phyloP scores from a whole-genome alignment of 1,140 invertebrate genomes.

The Meloidogyne chitwoodi region DNA sequence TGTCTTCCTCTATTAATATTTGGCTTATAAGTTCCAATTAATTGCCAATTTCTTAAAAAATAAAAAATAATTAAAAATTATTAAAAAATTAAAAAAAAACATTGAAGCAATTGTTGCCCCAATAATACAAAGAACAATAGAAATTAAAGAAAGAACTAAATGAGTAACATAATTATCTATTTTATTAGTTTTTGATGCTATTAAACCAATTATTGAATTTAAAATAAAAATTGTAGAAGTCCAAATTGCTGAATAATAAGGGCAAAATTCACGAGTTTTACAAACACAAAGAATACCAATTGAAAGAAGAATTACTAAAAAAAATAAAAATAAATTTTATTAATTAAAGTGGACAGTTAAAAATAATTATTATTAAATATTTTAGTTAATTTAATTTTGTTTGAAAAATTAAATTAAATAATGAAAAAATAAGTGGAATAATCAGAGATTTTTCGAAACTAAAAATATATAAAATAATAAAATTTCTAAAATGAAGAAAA shows the following conservation, averaged over 20 bases:
- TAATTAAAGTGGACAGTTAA: too few species aligned
- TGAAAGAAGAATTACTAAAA: slow-evolving; percentile 41
- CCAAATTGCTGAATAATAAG: slow-evolving; percentile 55
- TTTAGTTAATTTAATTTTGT: too few species aligned
- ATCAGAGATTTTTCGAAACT: too few species aligned
- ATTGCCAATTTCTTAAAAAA: slow-evolving; percentile 7
- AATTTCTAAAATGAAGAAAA: too few species aligned
- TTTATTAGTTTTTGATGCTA: slow-evolving; percentile 44
- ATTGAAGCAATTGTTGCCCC: slow-evolving; percentile 32
- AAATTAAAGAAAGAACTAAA: slow-evolving; percentile 47
- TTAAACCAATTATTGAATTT: slow-evolving; percentile 46
- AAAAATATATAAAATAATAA: too few species aligned
- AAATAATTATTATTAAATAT: too few species aligned
- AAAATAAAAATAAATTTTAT: slow-evolving; percentile 3
- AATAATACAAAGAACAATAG: slow-evolving; percentile 47
- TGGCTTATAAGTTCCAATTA: not conserved
- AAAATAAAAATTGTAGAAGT: slow-evolving; percentile 47
- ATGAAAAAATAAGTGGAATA: too few species aligned
- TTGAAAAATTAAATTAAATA: too few species aligned
- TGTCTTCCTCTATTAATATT: not conserved
- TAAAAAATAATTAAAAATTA: slow-evolving; percentile 4
- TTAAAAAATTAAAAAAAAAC: slow-evolving; percentile 24
- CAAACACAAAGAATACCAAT: slow-evolving; percentile 49
- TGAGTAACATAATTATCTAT: slow-evolving; percentile 49
- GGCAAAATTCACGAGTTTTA: slow-evolving; percentile 52